These are phyloP conservation scores for Etheostoma nigrum DNA, from an alignment of 2,797 vertebrate genomes.

Conservation along the genomic window DNA sequence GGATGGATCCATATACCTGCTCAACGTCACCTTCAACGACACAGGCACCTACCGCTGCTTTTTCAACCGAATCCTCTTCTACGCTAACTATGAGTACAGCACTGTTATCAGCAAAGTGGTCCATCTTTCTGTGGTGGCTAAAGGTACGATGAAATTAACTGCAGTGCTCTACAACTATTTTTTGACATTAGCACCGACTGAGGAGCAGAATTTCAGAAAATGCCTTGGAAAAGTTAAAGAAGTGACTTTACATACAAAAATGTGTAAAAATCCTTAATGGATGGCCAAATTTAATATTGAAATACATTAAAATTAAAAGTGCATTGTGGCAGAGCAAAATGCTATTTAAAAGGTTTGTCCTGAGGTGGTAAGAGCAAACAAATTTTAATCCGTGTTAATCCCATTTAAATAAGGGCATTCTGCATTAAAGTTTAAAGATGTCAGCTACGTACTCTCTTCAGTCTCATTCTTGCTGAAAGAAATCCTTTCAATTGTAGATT, in stretches of 20 bases:
- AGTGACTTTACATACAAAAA: neutral
- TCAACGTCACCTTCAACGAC: conserved; percentile 92
- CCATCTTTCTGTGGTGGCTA: conserved; percentile 87
- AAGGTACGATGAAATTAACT: conserved; percentile 78
- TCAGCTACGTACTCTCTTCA: neutral
- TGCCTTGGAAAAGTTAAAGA: neutral
- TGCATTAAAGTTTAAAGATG: neutral
- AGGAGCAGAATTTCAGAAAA: neutral
- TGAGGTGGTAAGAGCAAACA: no score
- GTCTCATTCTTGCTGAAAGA: neutral
- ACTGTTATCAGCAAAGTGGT: conserved; percentile 84
- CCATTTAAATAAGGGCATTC: no score
- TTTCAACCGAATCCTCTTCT: conserved; percentile 88
- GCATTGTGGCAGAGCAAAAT: no score
- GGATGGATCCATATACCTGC: conserved; percentile 90
- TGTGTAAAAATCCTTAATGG: neutral
- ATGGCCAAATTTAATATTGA: no score
- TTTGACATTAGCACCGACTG: neutral
- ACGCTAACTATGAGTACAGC: conserved; percentile 79
- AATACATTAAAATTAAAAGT: no score
- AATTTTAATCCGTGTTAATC: no score
- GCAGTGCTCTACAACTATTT: neutral
- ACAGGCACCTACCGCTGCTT: conserved; percentile 88
- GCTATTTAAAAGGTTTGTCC: no score
- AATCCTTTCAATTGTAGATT: neutral